Conservation (phyloP, 64 coral and sea anemone species). For the Stichodactyla helianthus region DNA sequence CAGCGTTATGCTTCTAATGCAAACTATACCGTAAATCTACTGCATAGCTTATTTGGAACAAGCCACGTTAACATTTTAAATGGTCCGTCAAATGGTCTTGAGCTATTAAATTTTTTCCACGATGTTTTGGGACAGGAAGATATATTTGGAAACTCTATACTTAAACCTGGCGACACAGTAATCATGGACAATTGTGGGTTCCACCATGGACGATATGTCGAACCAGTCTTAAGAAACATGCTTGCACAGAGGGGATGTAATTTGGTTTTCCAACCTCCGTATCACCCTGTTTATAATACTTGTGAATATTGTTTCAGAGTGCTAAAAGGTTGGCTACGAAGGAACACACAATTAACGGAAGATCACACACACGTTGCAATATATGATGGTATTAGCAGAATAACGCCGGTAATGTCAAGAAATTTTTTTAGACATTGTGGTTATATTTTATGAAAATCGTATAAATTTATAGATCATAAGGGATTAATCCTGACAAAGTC, state of each 20-base stretch:
- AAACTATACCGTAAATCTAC: conserved; percentile 43
- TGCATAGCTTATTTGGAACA: conserved; percentile 25
- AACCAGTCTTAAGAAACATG: conserved; percentile 22
- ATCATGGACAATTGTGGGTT: conserved; percentile 34
- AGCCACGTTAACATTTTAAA: conserved; percentile 10
- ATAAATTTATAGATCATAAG: not conserved
- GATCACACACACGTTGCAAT: conserved; percentile 39
- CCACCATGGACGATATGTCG: not conserved
- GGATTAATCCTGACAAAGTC: too few species aligned
- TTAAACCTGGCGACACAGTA: conserved; percentile 10
- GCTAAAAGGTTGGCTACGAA: conserved; percentile 27
- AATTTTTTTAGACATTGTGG: conserved; percentile 26
- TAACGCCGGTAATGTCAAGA: conserved; percentile 20
- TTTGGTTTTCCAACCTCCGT: conserved; percentile 32
- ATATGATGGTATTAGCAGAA: too few species aligned
- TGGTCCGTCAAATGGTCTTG: conserved; percentile 27
- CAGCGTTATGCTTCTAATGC: conserved; percentile 37
- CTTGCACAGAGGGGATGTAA: conserved; percentile 10
- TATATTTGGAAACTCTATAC: conserved; percentile 23
- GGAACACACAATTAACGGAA: conserved; percentile 14
- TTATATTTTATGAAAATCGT: too few species aligned
- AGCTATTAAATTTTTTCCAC: conserved; percentile 25
- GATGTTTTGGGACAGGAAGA: conserved; percentile 24
- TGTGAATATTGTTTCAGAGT: conserved; percentile 43
- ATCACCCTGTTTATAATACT: conserved; percentile 35